These are phyloP conservation scores for Herpailurus yagouaroundi DNA, from an alignment of 2,113 vertebrate species.

Conservation along the genomic window DNA sequence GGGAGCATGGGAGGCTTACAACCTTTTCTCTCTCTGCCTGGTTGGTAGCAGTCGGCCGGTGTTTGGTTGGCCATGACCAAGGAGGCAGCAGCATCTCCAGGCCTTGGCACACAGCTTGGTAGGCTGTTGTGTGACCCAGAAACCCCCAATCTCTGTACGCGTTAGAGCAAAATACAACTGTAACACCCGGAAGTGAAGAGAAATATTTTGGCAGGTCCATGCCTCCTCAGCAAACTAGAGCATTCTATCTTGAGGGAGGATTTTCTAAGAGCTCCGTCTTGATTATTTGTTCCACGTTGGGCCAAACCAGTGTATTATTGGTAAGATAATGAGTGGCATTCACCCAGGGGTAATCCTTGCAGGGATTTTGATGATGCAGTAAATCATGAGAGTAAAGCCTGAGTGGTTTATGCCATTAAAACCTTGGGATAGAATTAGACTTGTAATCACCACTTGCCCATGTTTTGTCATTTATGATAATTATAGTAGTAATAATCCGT, in stretches of 20 bases:
- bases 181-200: not conserved
- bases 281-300: constrained; percentile 46
- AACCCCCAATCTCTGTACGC: not conserved
- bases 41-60: not conserved
- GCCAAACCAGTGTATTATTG: constrained; percentile 57
- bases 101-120: not conserved
- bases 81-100: not conserved
- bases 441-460: constrained; percentile 79
- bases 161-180: not conserved
- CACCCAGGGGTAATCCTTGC: constrained; percentile 75
- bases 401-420: constrained; percentile 78
- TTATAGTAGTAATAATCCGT: constrained; percentile 76
- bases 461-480: constrained; percentile 83
- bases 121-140: not conserved
- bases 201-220: not conserved
- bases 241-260: constrained; percentile 15
- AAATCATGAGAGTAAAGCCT: constrained; percentile 74
- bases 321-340: constrained; percentile 67
- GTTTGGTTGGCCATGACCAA: not conserved
- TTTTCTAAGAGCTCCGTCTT: constrained; percentile 43
- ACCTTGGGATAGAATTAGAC: constrained; percentile 80
- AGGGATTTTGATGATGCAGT: constrained; percentile 71
- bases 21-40: not conserved
- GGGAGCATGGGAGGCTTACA: not conserved
- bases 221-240: constrained; percentile 19